Base-by-base conservation (phyloP, 2,113 vertebrate species). In the Antigone vipio region DNA sequence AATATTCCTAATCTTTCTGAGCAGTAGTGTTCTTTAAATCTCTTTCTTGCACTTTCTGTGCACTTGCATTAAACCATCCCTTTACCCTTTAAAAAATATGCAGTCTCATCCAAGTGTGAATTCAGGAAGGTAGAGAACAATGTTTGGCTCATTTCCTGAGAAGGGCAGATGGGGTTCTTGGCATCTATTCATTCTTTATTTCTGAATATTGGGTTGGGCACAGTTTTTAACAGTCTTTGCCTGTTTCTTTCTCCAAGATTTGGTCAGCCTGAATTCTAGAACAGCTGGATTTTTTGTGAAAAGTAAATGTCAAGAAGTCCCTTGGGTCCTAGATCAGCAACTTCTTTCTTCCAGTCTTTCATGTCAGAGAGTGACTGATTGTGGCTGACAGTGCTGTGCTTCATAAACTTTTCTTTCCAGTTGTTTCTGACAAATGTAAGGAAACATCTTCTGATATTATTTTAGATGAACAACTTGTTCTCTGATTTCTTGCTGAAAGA, bases 101-200 rank as follows among this genome's bases (percentile, higher is more conserved):
- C 35, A 34, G 34, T 88, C 49, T 92, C 45, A 75, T 85, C 59
- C 34, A 76, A 82, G 22, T 45, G 19, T 67, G 58, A 77, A 78
- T 89, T 92, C 35, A 69, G 77, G 89, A 80, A 75, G 81, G 44
- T 16, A 78, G 49, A 89, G 62, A 94, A 84, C 64, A 56, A 73
- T 50, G 15, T 66, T 85, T 91, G 86, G 88, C 77, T 69, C 13
- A 5, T 66, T 89, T 96, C 34, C 66, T 68, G 42, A 92, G 82
- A 78, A 91, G 84, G 91, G 66, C 88, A 96, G 83, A 87, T 91
- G 92, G 73, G 88, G 64, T 64, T 96, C 83, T 86, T 91, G 92
- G 68, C 84, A 84, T 76, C 58, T 86, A 14, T 58, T 85, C 12
- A 23, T 85, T 86, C 82, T 89, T 85, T 83, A 62, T 56, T 93